A percentile compares a stretch with the other conserved stretches of the same genome.
Conservation (phyloP, 1,140 invertebrate genomes). For the Agrilus planipennis region DNA sequence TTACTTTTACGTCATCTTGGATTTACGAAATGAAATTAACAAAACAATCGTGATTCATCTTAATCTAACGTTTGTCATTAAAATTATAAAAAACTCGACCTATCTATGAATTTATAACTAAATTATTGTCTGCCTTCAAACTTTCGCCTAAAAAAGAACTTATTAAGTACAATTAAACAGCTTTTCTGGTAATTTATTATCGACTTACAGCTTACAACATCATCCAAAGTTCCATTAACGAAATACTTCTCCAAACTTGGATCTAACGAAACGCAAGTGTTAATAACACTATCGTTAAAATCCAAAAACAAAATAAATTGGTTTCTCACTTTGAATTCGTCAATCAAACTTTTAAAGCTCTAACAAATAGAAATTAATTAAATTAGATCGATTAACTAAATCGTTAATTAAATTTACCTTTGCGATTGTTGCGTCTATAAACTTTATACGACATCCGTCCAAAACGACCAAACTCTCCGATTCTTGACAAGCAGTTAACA, state of each 20-base stretch:
- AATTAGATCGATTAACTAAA: constrained; percentile 4
- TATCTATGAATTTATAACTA: neutral
- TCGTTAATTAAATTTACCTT: constrained; percentile 33
- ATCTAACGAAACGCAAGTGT: constrained; percentile 18
- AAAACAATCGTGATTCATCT: neutral
- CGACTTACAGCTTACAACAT: constrained; percentile 6
- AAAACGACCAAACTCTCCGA: constrained; percentile 40
- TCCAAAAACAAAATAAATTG: constrained; percentile 33
- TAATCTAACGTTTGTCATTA: neutral
- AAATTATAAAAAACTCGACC: neutral
- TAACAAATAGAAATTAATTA: constrained; percentile 2
- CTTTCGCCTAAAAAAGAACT: neutral
- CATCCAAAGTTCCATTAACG: constrained; percentile 6
- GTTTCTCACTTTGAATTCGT: constrained; percentile 28
- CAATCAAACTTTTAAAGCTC: constrained; percentile 8
- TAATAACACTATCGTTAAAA: constrained; percentile 21
- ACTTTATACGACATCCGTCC: constrained; percentile 45
- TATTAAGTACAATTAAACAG: neutral
- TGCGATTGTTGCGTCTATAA: constrained; percentile 51
- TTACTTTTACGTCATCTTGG: too few relatives aligned
- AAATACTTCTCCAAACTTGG: constrained; percentile 7
- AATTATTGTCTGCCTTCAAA: neutral
- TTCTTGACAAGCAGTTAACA: constrained; percentile 30
- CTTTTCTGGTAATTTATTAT: neutral
- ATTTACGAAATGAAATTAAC: neutral